These are phyloP conservation scores for Aurelia coerulea DNA, from an alignment of 30 jellyfish, hydroid and myxozoan genomes.

Conservation along the genomic window DNA sequence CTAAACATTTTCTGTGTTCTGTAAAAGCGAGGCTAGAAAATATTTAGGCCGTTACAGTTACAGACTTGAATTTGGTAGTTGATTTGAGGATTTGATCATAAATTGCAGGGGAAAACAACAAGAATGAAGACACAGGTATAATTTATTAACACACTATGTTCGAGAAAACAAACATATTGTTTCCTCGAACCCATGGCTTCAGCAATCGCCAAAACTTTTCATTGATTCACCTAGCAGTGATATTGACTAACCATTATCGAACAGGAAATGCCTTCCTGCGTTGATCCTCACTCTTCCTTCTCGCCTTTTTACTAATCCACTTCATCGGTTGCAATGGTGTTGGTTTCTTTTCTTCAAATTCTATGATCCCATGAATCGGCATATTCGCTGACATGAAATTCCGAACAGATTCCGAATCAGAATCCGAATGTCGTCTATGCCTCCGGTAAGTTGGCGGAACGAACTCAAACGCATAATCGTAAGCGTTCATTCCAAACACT, in stretches of 20 bases:
- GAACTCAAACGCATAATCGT: conserved; percentile 90
- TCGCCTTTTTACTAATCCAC: conserved; percentile 70
- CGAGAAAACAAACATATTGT: no score
- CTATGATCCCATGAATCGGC: conserved; percentile 69
- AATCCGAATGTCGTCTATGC: conserved; percentile 97
- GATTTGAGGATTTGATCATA: no score
- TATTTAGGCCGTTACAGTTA: no score
- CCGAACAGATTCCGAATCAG: conserved; percentile 98
- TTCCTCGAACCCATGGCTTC: no score
- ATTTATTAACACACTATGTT: no score
- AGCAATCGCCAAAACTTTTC: no score
- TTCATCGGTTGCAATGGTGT: conserved; percentile 77
- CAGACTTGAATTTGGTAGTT: no score
- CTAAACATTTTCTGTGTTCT: no score
- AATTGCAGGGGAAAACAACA: no score
- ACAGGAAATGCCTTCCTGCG: conserved; percentile 65
- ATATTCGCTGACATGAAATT: conserved; percentile 75
- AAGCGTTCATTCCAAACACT: conserved; percentile 93
- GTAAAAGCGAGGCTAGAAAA: no score
- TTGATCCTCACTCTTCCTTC: conserved; percentile 82
- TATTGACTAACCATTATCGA: conserved; percentile 5
- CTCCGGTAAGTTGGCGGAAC: conserved; percentile 95
- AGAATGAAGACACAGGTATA: no score
- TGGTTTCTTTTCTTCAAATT: conserved; percentile 62
- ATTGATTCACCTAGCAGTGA: no score